Evolutionary conservation across 1,140 invertebrate genomes (phyloP), one percentile per base, ranked within the genome.

Genomic region (Caenorhabditis inopinata): DNA sequence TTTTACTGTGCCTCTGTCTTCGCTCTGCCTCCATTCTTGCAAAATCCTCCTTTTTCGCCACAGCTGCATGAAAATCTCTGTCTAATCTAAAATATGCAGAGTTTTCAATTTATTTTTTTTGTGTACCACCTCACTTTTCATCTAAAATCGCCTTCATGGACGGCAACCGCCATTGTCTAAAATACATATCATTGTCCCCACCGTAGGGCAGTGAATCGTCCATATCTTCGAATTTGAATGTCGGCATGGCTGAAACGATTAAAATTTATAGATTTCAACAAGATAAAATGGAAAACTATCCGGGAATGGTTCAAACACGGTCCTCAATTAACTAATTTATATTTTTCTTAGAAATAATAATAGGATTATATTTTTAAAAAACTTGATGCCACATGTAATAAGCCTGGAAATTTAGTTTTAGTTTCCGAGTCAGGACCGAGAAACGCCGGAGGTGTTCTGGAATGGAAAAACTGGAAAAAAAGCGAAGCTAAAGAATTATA

Each of bases 161-260:
- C 32, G 58, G 58, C 27, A 68, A 42, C 2, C 58, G 32, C 58
- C 58, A 68, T 18, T 68, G 58, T 16, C 58, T 4, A 18, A 68
- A 68, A 18, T 68, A 68, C 58, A 68, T 68, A 42, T 68, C 58
- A 32, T 68, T 68, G 27, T 68, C 58, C 14, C 58, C 58, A 12
- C 58, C 58, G n/a, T 68, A 68, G 0, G 58, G 58, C 1, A 21
- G 3, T 9, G 35, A 7, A 3, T 38, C 58, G 12, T 68, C 58
- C 58, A 68, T 68, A 21, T 68, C 58, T 68, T 68, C 58, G 0
- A 68, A 18, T 11, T 68, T 68, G 12, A 68, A 68, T 18, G 58
- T 68, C 58, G 58, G 58, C 58, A 68, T 68, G 29, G 11, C 51
- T 58, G 25, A 2, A 32, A 58, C n/a, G n/a, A n/a, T n/a, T n/a